Evolutionary conservation across 2,113 vertebrate genomes (phyloP).

Genomic region (Pundamilia nyererei): DNA sequence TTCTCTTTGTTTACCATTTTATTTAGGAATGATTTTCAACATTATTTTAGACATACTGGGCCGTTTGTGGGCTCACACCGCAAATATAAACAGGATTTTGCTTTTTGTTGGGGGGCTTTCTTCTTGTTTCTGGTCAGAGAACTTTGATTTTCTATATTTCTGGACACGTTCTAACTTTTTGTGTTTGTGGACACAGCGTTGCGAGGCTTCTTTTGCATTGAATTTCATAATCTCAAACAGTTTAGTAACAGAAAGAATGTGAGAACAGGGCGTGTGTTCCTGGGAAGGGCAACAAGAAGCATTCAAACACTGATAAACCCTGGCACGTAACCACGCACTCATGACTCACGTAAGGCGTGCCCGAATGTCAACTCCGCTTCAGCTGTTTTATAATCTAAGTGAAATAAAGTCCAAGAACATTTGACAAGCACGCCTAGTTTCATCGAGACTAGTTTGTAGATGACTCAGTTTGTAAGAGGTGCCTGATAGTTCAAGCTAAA

Average conservation of each 20-base stretch:
- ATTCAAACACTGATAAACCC: fast-evolving
- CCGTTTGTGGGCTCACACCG: fast-evolving
- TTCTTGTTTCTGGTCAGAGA: neutral
- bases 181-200: neutral
- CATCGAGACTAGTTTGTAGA: too few relatives aligned
- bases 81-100: neutral
- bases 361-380: fast-evolving
- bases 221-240: fast-evolving
- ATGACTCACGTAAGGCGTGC: neutral
- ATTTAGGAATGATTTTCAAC: neutral
- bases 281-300: neutral
- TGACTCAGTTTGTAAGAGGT: too few relatives aligned
- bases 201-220: neutral
- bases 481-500: too few relatives aligned
- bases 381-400: neutral
- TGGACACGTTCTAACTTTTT: neutral
- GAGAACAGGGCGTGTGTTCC: neutral
- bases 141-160: fast-evolving
- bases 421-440: neutral
- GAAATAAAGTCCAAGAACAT: too few relatives aligned
- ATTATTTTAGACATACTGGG: neutral
- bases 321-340: neutral
- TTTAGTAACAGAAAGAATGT: neutral
- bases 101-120: neutral
- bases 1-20: neutral